A percentile compares a stretch with the other conserved stretches of the same genome.
Conservation (phyloP, 1,140 invertebrate genomes). For the Tetragonula clypearis region DNA sequence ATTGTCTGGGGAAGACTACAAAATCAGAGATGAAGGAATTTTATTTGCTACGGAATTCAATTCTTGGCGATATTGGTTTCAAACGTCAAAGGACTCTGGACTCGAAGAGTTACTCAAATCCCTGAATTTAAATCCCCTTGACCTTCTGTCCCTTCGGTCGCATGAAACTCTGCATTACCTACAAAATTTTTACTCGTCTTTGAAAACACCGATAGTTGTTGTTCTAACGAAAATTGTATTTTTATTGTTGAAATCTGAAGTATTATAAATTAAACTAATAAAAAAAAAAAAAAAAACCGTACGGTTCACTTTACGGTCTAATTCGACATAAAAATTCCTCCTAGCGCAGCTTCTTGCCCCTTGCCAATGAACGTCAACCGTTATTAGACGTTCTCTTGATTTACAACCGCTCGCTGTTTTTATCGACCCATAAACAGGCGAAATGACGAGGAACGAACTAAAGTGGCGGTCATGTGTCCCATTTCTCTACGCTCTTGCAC, state of each 20-base stretch:
- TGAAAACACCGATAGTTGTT: too few relatives aligned
- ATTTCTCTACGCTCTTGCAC: neutral
- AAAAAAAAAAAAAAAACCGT: neutral
- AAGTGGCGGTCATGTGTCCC: neutral
- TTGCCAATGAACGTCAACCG: neutral
- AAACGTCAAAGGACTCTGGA: neutral
- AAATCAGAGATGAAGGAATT: neutral
- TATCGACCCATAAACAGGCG: conserved; percentile 6
- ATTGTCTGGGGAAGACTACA: neutral
- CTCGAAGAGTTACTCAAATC: neutral
- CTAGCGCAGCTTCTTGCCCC: neutral
- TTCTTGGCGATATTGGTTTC: neutral
- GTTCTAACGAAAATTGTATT: neutral
- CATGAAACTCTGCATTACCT: neutral
- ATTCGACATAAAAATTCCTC: neutral
- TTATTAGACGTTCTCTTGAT: neutral
- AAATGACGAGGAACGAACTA: neutral
- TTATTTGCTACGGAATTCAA: neutral
- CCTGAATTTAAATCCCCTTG: neutral
- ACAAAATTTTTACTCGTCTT: neutral
- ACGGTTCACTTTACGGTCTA: too few relatives aligned
- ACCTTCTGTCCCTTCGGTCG: neutral
- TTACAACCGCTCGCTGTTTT: neutral
- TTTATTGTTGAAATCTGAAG: neutral
- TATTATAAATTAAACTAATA: neutral